These are phyloP conservation scores for Sinocyclocheilus maitianheensis DNA, from an alignment of 2,113 vertebrate genomes.

Conservation along the genomic window DNA sequence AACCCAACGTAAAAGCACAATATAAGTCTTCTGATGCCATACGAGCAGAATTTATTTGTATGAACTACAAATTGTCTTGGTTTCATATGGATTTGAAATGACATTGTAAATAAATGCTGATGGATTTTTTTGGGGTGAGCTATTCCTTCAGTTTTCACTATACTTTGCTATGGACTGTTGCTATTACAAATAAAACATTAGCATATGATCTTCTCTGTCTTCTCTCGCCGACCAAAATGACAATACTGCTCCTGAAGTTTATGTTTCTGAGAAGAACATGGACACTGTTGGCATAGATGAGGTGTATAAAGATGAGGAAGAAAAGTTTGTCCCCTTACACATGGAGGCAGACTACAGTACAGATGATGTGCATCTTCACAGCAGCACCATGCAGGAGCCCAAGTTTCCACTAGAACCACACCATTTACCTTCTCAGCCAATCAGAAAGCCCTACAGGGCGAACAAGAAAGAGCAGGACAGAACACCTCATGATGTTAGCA, in stretches of 20 bases:
- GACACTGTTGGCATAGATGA: slow-evolving; percentile 16
- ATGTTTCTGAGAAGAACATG: slow-evolving; percentile 51
- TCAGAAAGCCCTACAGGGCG: background rate
- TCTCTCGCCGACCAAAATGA: background rate
- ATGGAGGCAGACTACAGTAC: slow-evolving; percentile 65
- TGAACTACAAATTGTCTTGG: no score
- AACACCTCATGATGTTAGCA: background rate
- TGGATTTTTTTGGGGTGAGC: no score
- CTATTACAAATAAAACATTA: background rate
- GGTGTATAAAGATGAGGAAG: background rate
- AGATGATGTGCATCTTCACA: slow-evolving; percentile 39
- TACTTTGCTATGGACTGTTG: background rate
- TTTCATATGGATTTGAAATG: no score
- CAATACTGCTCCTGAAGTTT: background rate
- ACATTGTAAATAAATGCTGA: no score
- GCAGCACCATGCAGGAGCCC: background rate
- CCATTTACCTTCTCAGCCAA: slow-evolving; percentile 10
- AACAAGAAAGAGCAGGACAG: background rate
- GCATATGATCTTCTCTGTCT: background rate
- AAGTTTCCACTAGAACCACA: slow-evolving; percentile 15
- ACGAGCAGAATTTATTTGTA: no score
- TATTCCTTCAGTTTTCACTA: no score
- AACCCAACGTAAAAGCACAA: no score
- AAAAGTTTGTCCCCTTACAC: slow-evolving; percentile 55
- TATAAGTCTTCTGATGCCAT: no score